Evolutionary conservation across 2,888 invertebrate genomes (phyloP).

Genomic region (Cerastoderma edule): DNA sequence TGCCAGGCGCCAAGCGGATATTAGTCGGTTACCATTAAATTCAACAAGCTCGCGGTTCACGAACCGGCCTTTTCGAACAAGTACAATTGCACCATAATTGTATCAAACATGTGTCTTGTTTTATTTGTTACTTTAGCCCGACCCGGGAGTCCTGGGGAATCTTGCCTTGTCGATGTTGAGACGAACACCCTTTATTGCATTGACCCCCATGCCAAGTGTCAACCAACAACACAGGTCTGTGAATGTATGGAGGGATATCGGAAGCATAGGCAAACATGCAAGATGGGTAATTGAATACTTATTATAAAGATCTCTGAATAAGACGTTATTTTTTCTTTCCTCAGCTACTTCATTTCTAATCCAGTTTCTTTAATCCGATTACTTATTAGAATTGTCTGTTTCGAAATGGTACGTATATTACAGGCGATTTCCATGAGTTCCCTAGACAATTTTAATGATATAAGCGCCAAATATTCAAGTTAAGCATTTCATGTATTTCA

Average conservation of each 20-base stretch:
- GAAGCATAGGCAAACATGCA: conserved; percentile 4
- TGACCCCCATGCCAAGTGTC: neutral
- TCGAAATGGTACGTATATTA: no score
- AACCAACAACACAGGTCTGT: neutral
- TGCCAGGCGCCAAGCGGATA: no score
- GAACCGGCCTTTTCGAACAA: no score
- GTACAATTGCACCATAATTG: neutral
- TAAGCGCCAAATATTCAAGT: no score
- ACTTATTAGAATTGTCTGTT: no score
- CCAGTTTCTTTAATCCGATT: no score
- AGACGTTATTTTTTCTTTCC: neutral
- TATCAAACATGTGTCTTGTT: neutral
- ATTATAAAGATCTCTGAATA: neutral
- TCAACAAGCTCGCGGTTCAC: no score
- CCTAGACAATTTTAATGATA: no score
- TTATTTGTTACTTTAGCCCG: neutral
- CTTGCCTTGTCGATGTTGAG: neutral
- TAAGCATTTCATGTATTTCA: no score
- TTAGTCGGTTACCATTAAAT: no score
- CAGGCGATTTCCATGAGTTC: no score
- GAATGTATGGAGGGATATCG: neutral
- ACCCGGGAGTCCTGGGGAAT: conserved; percentile 13
- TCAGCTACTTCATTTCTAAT: neutral
- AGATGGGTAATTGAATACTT: conserved; percentile 1
- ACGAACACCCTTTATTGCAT: neutral